Evolutionary conservation across 2,113 vertebrate genomes (phyloP), one percentile per base, ranked within the genome.

Genomic region (Eulemur rufifrons): DNA sequence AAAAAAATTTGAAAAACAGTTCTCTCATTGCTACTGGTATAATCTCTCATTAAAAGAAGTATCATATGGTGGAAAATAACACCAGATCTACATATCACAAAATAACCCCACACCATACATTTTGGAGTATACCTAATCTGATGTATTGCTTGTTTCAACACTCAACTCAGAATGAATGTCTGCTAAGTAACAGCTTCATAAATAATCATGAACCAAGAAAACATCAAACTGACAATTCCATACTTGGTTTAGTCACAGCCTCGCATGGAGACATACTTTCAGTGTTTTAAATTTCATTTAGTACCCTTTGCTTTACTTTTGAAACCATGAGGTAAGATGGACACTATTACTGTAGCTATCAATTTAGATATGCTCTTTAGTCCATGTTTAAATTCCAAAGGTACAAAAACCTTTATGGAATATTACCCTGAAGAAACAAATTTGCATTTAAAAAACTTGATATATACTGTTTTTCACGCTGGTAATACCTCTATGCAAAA

Each of bases 201-300:
- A 90, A 94, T 89, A 89, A 91, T 52, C 47, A 63, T 8, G 12
- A 86, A 94, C 8, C 54, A 88, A 91, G 82, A 88, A 84, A 92
- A 82, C 52, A 92, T 37, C 84, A 83, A 87, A 83, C 21, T 63
- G 83, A 91, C n/a, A 68, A 56, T 77, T 83, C 32, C 32, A 63
- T 37, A 66, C 61, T 74, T 42, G 76, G 47, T 86, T 88, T 50
- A 61, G n/a, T 85, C 68, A 71, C 50, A 8, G n/a, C 18, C 17
- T 84, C 59, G 68, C 68, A 50, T 47, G 52, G 32, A 77, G 80
- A 84, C 29, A 81, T 23, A 59, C 50, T 86, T 45, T 66, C 47
- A 25, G 8, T 42, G 54, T 84, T 91, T 94, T 42, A 54, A 27
- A 64, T 94, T 90, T 86, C 80, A 85, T 17, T 95, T 78, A 66